These are phyloP conservation scores for Manis crassicaudata DNA, from an alignment of 2,797 vertebrate species.

Conservation along the genomic window DNA sequence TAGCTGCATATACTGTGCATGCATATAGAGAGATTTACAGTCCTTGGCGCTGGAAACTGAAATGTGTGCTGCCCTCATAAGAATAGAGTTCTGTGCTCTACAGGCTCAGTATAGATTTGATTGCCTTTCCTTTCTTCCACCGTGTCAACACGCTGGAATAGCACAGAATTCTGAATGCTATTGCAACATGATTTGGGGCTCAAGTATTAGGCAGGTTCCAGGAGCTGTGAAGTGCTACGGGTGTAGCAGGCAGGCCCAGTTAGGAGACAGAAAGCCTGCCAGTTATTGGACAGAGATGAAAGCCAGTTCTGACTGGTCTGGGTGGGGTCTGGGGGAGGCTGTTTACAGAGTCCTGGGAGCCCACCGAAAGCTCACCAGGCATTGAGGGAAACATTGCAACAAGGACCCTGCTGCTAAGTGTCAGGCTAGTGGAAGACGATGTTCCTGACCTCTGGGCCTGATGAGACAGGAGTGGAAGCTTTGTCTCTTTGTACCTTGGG, in stretches of 20 bases:
- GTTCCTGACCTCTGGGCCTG: background rate
- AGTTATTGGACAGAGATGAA: background rate
- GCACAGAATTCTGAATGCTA: background rate
- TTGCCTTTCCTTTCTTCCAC: background rate
- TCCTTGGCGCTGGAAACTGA: background rate
- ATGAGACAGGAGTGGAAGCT: background rate
- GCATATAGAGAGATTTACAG: slow-evolving; percentile 1
- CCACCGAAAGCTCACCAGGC: background rate
- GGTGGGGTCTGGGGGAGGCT: background rate
- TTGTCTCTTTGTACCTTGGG: background rate
- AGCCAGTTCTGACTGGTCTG: background rate
- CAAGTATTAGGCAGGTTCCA: background rate
- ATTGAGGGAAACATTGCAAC: background rate
- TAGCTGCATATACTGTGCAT: background rate
- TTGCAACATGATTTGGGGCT: background rate
- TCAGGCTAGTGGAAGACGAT: background rate
- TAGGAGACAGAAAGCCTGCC: background rate
- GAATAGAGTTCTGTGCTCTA: background rate
- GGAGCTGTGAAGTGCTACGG: background rate
- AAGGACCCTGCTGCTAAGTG: background rate
- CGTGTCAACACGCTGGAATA: background rate
- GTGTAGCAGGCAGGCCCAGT: background rate
- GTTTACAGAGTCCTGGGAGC: background rate
- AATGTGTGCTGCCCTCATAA: background rate
- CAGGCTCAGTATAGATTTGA: background rate